Base-by-base conservation (phyloP, 2,113 vertebrate genomes). In the Lates calcarifer region DNA sequence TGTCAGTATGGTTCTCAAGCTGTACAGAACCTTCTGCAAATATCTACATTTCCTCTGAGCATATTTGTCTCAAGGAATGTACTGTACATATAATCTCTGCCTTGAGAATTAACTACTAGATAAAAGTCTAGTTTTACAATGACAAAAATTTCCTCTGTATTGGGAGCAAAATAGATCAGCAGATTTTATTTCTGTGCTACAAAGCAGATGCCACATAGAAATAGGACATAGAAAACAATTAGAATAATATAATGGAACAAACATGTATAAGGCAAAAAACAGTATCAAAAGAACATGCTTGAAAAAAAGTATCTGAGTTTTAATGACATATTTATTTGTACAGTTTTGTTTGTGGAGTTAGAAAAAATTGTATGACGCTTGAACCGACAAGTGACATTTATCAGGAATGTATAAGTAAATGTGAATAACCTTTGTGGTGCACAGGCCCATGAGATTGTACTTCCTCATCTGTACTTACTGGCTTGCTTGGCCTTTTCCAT, bases 401-500 rank as follows among this genome's bases (percentile, higher is more conserved):
- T 61, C 2, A 20, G 29, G 10, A 61, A 58, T 74, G 58, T 53
- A 24, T 14, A 28, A 14, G 2, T 47, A 17, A 64, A 1, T 10
- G 18, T 62, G 22, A 26, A 33, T 14, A 35, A 49, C 12, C 15
- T 4, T 33, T 43, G n/a, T 45, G 20, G 74, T 43, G 7, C 22
- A n/a, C 29, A 75, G 31, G 43, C 29, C 47, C 5, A 28, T 66
- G 35, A 2, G 58, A 55, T 12, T 79, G 47, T 47, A 43, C 10
- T 33, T 64, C 37, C 43, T 33, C 29, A 57, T 35, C 22, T 77
- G 69, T 85, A 99, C 98, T 98, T 95, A 99, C 98, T 99, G 88
- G 98, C 98, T 96, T 98, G 96, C 81, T 96, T 99, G 85, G 98
- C 98, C 93, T 99, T 99, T 91, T 99, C 96, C 56, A 91, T 83